These are phyloP conservation scores for Zophobas morio DNA, from an alignment of 1,140 invertebrate species.

Conservation along the genomic window DNA sequence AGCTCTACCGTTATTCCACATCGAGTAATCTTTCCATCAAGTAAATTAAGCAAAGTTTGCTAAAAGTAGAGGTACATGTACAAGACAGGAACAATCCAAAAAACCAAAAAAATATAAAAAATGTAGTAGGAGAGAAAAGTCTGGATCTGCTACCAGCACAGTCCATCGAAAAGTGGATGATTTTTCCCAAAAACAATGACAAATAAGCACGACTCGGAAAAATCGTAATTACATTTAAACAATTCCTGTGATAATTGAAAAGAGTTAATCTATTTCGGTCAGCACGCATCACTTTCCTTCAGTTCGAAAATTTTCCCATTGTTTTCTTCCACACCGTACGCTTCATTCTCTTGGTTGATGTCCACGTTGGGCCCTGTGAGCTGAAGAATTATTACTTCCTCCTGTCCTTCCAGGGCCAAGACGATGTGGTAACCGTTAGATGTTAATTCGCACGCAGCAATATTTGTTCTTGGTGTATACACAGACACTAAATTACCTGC, in stretches of 20 bases:
- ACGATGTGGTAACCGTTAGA: slow-evolving; percentile 80
- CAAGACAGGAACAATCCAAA: slow-evolving; percentile 37
- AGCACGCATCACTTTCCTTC: slow-evolving; percentile 67
- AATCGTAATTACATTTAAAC: slow-evolving; percentile 45
- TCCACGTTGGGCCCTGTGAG: slow-evolving; percentile 71
- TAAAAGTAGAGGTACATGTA: slow-evolving; percentile 39
- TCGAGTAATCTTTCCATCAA: slow-evolving; percentile 3
- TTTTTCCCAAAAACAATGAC: slow-evolving; percentile 35
- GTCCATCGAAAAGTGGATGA: slow-evolving; percentile 41
- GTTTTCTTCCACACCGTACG: slow-evolving; percentile 69
- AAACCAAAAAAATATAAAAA: slow-evolving; percentile 28
- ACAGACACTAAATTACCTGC: slow-evolving; percentile 83
- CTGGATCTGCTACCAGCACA: slow-evolving; percentile 55
- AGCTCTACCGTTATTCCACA: not conserved
- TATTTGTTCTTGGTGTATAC: slow-evolving; percentile 81
- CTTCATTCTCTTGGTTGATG: slow-evolving; percentile 61
- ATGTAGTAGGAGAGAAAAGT: slow-evolving; percentile 1
- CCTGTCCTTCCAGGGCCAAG: slow-evolving; percentile 76
- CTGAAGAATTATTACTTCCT: slow-evolving; percentile 76
- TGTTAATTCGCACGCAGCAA: slow-evolving; percentile 83
- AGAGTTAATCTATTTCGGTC: slow-evolving; percentile 57
- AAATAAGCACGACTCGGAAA: slow-evolving; percentile 40
- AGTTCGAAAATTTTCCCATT: slow-evolving; percentile 71
- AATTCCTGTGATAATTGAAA: slow-evolving; percentile 51
- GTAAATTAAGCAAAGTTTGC: slow-evolving; percentile 39